Percentiles rank a stretch among this genome's conserved stretches.
These are phyloP conservation scores for Echinometra lucunter DNA, from an alignment of 53 echinoderm and acorn worm genomes.

Conservation along the genomic window DNA sequence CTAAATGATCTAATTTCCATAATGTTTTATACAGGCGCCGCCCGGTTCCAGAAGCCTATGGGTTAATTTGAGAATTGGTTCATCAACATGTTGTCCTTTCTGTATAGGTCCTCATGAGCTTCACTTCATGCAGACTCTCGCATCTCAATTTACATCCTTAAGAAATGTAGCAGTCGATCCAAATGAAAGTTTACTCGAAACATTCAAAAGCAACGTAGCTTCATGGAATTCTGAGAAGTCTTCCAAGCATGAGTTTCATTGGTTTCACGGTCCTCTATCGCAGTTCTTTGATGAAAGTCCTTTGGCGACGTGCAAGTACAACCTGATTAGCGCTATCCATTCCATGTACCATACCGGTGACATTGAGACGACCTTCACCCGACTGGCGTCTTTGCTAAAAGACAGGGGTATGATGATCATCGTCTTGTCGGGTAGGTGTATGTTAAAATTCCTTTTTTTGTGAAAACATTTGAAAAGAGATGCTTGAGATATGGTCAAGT, in stretches of 20 bases:
- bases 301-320: slow-evolving; percentile 1
- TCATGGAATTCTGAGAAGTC: background rate
- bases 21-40: no score
- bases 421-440: background rate
- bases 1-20: no score
- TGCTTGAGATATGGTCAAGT: no score
- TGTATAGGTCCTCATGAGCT: background rate
- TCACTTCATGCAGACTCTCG: background rate
- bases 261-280: background rate
- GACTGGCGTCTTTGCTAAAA: background rate
- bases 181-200: background rate
- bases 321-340: slow-evolving; percentile 47
- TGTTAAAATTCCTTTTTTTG: background rate
- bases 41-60: no score
- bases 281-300: slow-evolving; percentile 27
- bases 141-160: background rate
- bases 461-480: no score
- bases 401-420: slow-evolving; percentile 15
- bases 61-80: no score
- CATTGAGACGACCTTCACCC: background rate
- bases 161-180: slow-evolving; percentile 5
- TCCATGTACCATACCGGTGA: slow-evolving; percentile 19
- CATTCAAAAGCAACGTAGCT: background rate
- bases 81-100: background rate
- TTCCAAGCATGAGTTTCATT: no score